Evolutionary conservation across 92 coral and sea anemone species (phyloP), one percentile per base, ranked within the genome.

Genomic region (Phymanthus crucifer): DNA sequence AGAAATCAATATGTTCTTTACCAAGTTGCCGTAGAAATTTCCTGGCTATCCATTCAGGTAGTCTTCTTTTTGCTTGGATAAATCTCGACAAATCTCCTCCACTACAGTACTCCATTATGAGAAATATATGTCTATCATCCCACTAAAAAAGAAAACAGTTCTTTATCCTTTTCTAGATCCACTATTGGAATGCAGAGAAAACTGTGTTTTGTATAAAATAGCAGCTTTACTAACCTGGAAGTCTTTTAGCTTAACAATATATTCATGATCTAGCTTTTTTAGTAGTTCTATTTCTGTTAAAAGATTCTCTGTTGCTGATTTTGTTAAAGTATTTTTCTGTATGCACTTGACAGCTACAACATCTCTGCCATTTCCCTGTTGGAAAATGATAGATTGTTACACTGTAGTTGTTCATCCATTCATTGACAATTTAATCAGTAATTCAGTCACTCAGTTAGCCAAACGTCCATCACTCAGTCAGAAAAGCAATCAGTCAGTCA

Each of bases 101-200:
- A 85, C 99, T 93, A 72, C 99, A 96, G 83, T 93, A 96, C 77
- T 96, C 99, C 99, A 96, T 96, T n/a, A 96, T 96, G n/a, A 96
- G 75, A 85, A 96, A 96, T 21, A 96, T 89, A 58, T 96, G 87
- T 31, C 85, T 78, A 23, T 90, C 90, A 87, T 93, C 88, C 99
- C 99, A 96, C 99, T 96, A 77, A 6, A 57, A 57, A 38, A 18
- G 69, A 23, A 57, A 56, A 47, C 9, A 84, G 0, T 66, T 13
- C 18, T 4, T 1, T 24, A 23, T 24, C 19, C n/a, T n/a, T n/a
- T n/a, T n/a, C n/a, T n/a, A n/a, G n/a, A n/a, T n/a, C n/a, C n/a
- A n/a, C n/a, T n/a, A n/a, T n/a, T n/a, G n/a, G n/a, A n/a, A n/a
- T n/a, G n/a, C n/a, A n/a, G n/a, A n/a, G n/a, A n/a, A n/a, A n/a